phyloP scores from a whole-genome alignment of 2,888 invertebrate species.

The Endotricha flammealis region DNA sequence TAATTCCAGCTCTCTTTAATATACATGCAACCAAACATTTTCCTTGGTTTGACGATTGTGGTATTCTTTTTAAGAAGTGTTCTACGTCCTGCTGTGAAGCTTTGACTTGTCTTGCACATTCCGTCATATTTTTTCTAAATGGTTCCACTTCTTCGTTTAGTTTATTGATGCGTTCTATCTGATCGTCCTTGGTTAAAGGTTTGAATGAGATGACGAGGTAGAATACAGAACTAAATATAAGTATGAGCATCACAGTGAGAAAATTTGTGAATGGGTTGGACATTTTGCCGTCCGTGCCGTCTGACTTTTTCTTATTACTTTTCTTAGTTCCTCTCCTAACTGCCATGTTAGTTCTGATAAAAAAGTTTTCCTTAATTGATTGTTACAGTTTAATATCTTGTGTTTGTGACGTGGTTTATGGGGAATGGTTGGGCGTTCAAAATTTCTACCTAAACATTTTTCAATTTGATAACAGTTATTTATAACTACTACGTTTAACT shows the following conservation, averaged over 20 bases:
- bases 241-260: slow-evolving; percentile 26
- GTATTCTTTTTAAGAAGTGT: slow-evolving; percentile 56
- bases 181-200: slow-evolving; percentile 58
- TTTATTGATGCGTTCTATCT: slow-evolving; percentile 44
- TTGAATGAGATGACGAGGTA: slow-evolving; percentile 44
- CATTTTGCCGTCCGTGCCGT: slow-evolving; percentile 30
- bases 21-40: slow-evolving; percentile 71
- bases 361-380: slow-evolving; percentile 40
- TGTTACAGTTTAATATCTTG: slow-evolving; percentile 26
- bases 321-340: slow-evolving; percentile 29
- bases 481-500: too few species aligned
- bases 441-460: neutral
- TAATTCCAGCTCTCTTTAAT: slow-evolving; percentile 55
- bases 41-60: slow-evolving; percentile 51
- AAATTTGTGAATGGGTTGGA: slow-evolving; percentile 23
- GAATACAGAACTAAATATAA: slow-evolving; percentile 34
- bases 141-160: slow-evolving; percentile 57
- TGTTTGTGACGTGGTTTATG: slow-evolving; percentile 2
- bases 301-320: slow-evolving; percentile 32
- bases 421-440: neutral
- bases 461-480: neutral
- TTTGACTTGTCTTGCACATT: slow-evolving; percentile 62
- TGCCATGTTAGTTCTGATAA: slow-evolving; percentile 26
- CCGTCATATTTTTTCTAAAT: slow-evolving; percentile 57
- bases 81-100: slow-evolving; percentile 58